A percentile compares a stretch with the other conserved stretches of the same genome.
phyloP scores from a whole-genome alignment of 2,797 vertebrate species.

The Muraenolepis orangiensis region DNA sequence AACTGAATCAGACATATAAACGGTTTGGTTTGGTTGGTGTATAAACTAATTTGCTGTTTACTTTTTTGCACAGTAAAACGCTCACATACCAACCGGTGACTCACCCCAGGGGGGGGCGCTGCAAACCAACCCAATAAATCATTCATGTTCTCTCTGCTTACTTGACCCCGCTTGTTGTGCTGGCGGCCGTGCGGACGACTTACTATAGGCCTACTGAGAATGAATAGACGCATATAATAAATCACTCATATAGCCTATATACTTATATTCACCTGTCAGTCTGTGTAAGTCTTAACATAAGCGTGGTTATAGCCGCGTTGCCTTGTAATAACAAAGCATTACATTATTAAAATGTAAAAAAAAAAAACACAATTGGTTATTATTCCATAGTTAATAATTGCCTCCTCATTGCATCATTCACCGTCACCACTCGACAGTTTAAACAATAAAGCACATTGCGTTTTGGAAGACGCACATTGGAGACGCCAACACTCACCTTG shows the following conservation, averaged over 20 bases:
- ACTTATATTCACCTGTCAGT: too few relatives aligned
- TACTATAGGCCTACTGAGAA: background rate
- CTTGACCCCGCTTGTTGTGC: conserved; percentile 40
- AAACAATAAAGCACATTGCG: background rate
- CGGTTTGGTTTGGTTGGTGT: background rate
- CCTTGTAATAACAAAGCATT: too few relatives aligned
- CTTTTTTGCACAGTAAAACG: background rate
- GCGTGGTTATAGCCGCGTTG: background rate
- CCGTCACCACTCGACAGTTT: too few relatives aligned
- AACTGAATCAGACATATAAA: background rate
- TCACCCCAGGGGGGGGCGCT: conserved; percentile 55
- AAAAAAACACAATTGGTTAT: too few relatives aligned
- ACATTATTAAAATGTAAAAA: too few relatives aligned
- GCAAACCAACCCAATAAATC: conserved; percentile 47
- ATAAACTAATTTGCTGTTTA: background rate
- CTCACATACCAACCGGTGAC: background rate
- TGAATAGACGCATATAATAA: background rate
- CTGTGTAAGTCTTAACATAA: too few relatives aligned
- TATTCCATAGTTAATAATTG: too few relatives aligned
- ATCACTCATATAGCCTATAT: too few relatives aligned
- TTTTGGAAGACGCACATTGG: background rate
- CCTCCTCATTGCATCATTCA: too few relatives aligned
- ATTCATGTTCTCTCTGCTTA: conserved; percentile 37
- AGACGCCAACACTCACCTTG: conserved; percentile 52
- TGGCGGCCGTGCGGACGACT: background rate